A percentile compares a stretch with the other conserved stretches of the same genome.
Evolutionary conservation across 1,140 invertebrate genomes (phyloP).

Genomic region (Pseudomyrmex pallidus): DNA sequence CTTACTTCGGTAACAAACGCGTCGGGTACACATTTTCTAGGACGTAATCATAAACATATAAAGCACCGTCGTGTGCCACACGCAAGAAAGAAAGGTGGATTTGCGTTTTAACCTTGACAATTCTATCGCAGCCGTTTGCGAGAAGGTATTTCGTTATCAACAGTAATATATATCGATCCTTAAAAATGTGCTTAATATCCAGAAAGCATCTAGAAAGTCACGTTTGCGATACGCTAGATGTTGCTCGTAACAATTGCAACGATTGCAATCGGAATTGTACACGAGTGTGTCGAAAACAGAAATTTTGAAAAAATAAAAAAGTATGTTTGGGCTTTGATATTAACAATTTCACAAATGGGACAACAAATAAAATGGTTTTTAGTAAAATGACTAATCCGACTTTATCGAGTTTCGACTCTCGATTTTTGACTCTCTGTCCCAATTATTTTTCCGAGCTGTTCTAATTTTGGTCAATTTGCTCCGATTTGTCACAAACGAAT

Average conservation of each 20-base stretch:
- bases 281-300: too few species aligned
- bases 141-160: slow-evolving; percentile 40
- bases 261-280: not conserved
- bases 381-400: too few species aligned
- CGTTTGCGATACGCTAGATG: not conserved
- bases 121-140: slow-evolving; percentile 23
- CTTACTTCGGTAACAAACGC: not conserved
- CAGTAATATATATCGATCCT: not conserved
- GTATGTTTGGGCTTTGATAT: too few species aligned
- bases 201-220: not conserved
- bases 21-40: not conserved
- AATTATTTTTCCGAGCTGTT: too few species aligned
- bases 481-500: too few species aligned
- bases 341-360: too few species aligned
- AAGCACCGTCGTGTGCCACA: slow-evolving; percentile 18
- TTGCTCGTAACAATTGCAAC: slow-evolving; percentile 21
- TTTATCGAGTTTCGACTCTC: too few species aligned
- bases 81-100: slow-evolving; percentile 16
- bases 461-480: too few species aligned
- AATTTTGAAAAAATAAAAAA: not conserved
- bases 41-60: slow-evolving; percentile 34
- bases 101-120: slow-evolving; percentile 50
- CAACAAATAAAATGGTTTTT: too few species aligned
- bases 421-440: too few species aligned
- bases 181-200: slow-evolving; percentile 5